A percentile compares a stretch with the other conserved stretches of the same genome.
Conservation (phyloP, 2,113 vertebrate genomes). For the Saccopteryx leptura region DNA sequence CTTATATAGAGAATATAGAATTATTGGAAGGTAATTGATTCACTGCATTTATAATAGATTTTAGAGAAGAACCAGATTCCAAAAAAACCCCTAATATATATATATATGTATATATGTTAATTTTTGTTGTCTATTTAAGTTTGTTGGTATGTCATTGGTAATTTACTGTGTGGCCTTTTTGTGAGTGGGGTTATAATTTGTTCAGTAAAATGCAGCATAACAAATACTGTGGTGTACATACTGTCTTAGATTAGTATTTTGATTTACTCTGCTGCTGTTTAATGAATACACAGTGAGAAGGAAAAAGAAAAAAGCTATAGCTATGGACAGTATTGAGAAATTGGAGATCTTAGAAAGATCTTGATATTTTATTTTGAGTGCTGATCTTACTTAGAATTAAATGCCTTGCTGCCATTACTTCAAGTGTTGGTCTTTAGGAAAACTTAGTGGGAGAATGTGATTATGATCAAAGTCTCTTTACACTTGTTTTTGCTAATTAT, state of each 20-base stretch:
- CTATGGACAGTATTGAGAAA: slow-evolving; percentile 49
- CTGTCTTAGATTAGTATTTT: slow-evolving; percentile 73
- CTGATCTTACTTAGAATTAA: slow-evolving; percentile 49
- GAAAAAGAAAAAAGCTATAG: slow-evolving; percentile 48
- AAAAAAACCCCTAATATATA: not conserved
- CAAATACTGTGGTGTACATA: not conserved
- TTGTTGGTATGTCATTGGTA: slow-evolving; percentile 45
- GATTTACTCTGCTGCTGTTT: slow-evolving; percentile 67
- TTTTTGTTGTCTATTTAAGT: slow-evolving; percentile 60
- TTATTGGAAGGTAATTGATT: slow-evolving; percentile 49
- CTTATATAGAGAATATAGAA: slow-evolving; percentile 40
- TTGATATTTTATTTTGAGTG: slow-evolving; percentile 45
- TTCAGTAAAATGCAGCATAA: slow-evolving; percentile 57
- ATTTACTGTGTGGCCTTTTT: slow-evolving; percentile 55
- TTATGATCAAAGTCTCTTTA: slow-evolving; percentile 53
- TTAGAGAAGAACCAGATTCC: not conserved
- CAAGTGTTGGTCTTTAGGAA: slow-evolving; percentile 49
- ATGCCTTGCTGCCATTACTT: slow-evolving; percentile 13
- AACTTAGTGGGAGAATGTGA: slow-evolving; percentile 53
- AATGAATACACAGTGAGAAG: slow-evolving; percentile 65
- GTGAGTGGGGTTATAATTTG: slow-evolving; percentile 49
- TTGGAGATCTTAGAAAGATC: slow-evolving; percentile 39
- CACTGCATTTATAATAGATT: slow-evolving; percentile 25
- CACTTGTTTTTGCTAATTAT: slow-evolving; percentile 61
- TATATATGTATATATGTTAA: not conserved